Conservation (phyloP, 2,888 invertebrate genomes). For the Drosophila paucipuncta region DNA sequence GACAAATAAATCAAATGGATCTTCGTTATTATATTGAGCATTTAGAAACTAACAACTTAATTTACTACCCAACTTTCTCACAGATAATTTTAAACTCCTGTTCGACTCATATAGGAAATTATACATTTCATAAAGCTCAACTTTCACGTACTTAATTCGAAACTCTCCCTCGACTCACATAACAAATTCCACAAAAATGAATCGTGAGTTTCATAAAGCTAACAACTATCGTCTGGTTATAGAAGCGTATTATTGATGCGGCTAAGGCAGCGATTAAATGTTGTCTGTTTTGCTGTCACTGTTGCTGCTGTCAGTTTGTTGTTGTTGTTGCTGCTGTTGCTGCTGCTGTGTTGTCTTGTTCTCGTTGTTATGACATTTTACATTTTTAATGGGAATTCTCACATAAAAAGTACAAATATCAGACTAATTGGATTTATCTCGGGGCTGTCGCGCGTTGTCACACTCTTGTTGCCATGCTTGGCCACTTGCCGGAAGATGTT, state of each 20-base stretch:
- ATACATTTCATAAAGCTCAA: background rate
- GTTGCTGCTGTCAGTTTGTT: conserved; percentile 20
- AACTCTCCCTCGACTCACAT: background rate
- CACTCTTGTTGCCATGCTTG: conserved; percentile 71
- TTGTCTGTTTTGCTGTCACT: conserved; percentile 22
- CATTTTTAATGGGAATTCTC: conserved; percentile 84
- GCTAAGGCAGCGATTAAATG: background rate
- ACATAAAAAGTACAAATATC: conserved; percentile 85
- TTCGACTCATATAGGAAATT: background rate
- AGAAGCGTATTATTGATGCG: conserved; percentile 43
- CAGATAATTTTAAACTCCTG: background rate
- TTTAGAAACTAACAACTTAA: background rate
- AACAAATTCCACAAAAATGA: conserved; percentile 10
- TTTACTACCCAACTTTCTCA: background rate
- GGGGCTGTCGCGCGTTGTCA: conserved; percentile 80
- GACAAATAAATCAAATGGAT: background rate
- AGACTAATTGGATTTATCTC: conserved; percentile 85
- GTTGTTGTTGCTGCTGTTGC: conserved; percentile 31
- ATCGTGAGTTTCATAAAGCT: background rate
- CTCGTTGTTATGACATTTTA: conserved; percentile 79
- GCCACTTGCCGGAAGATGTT: conserved; percentile 72
- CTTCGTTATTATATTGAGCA: background rate
- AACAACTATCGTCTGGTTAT: background rate
- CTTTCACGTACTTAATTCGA: background rate
- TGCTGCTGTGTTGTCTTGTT: conserved; percentile 71